Conservation (phyloP, 53 echinoderm and acorn worm genomes). For the Pentamera pediparva region DNA sequence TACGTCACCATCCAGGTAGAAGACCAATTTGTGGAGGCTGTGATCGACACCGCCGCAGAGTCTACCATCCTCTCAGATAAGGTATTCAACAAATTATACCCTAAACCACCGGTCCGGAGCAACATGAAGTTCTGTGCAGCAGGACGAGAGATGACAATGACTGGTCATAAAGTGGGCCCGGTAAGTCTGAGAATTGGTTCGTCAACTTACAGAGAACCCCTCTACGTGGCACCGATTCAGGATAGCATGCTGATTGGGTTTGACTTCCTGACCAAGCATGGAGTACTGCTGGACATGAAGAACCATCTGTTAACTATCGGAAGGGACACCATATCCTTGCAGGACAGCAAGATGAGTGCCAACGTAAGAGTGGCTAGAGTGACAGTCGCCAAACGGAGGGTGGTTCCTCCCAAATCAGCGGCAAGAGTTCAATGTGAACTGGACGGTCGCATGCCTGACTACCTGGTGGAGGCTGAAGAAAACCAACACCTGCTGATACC, state of each 20-base stretch:
- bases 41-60: too few species aligned
- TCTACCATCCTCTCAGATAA: too few species aligned
- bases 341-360: neutral
- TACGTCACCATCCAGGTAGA: neutral
- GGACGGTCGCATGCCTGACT: neutral
- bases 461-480: neutral
- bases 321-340: conserved; percentile 18
- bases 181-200: neutral
- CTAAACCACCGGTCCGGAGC: too few species aligned
- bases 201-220: neutral
- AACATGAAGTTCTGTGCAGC: too few species aligned
- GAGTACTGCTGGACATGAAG: conserved; percentile 8
- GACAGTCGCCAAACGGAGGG: conserved; percentile 18
- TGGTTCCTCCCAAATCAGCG: conserved; percentile 13
- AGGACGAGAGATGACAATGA: neutral
- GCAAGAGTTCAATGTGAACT: neutral
- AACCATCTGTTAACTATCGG: conserved; percentile 11
- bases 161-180: neutral
- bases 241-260: neutral
- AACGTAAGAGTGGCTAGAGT: conserved; percentile 3
- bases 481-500: conserved; percentile 9
- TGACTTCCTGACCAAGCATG: neutral
- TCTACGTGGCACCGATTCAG: conserved; percentile 1
- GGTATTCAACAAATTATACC: too few species aligned
- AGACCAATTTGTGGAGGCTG: conserved; percentile 6